Conservation (phyloP, 1,140 invertebrate species). For the Steinernema feltiae region DNA sequence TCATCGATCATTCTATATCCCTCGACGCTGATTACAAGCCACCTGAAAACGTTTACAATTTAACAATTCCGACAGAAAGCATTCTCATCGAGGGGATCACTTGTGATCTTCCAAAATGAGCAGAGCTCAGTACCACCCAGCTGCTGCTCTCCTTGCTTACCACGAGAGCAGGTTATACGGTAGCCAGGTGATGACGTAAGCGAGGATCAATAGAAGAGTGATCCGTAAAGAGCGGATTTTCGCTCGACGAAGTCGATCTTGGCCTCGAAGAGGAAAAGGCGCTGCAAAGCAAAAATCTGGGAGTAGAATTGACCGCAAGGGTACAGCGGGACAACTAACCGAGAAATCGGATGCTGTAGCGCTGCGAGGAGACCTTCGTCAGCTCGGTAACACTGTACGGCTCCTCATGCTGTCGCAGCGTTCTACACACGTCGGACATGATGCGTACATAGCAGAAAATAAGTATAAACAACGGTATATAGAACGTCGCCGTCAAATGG, state of each 20-base stretch:
- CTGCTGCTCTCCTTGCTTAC: constrained; percentile 20
- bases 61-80: too few relatives aligned
- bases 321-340: neutral
- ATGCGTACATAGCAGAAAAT: constrained; percentile 36
- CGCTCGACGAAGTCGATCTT: constrained; percentile 32
- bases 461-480: constrained; percentile 29
- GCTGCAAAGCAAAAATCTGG: constrained; percentile 3
- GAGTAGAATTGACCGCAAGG: neutral
- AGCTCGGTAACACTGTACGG: neutral
- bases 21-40: constrained; percentile 21
- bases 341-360: constrained; percentile 4
- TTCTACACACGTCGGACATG: constrained; percentile 16
- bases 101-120: too few relatives aligned
- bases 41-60: constrained; percentile 9
- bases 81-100: too few relatives aligned
- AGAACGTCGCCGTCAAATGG: constrained; percentile 28
- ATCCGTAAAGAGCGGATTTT: constrained; percentile 38
- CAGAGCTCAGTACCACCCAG: too few relatives aligned
- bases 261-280: constrained; percentile 21
- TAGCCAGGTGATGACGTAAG: constrained; percentile 38
- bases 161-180: constrained; percentile 37
- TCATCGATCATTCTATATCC: constrained; percentile 28
- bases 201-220: constrained; percentile 34
- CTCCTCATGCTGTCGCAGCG: neutral
- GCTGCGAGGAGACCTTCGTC: constrained; percentile 2